A percentile compares a stretch with the other conserved stretches of the same genome.
phyloP scores from a whole-genome alignment of 1,140 invertebrate genomes.

The Hyles vespertilio region DNA sequence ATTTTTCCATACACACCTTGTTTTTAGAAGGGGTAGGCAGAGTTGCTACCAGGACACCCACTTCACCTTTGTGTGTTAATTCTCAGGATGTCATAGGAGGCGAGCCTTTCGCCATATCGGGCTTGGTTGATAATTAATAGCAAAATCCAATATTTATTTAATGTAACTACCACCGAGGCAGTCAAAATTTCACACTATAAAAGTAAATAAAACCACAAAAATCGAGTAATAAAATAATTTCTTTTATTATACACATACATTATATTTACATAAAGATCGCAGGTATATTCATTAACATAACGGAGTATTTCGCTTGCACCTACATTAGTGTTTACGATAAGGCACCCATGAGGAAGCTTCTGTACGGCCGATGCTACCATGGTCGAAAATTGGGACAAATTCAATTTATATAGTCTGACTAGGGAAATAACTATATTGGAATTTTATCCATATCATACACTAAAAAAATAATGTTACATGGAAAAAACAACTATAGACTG shows the following conservation, averaged over 20 bases:
- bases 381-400: constrained; percentile 1
- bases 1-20: no score
- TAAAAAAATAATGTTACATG: no score
- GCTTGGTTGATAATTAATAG: no score
- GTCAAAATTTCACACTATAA: background rate
- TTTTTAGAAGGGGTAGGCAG: no score
- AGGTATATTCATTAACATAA: constrained; percentile 53
- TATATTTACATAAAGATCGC: constrained; percentile 63
- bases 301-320: constrained; percentile 64
- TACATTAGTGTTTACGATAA: constrained; percentile 40
- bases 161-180: background rate
- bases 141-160: background rate
- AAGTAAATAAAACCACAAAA: constrained; percentile 29
- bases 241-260: constrained; percentile 61
- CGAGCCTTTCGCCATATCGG: no score
- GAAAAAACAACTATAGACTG: no score
- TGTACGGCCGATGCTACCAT: constrained; percentile 8
- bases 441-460: no score
- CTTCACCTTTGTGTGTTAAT: no score
- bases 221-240: constrained; percentile 69
- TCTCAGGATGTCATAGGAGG: no score
- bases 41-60: no score
- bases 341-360: constrained; percentile 53
- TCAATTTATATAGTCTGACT: background rate
- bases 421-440: no score